phyloP scores from a whole-genome alignment of 2,113 vertebrate genomes.

The Meleagris gallopavo region DNA sequence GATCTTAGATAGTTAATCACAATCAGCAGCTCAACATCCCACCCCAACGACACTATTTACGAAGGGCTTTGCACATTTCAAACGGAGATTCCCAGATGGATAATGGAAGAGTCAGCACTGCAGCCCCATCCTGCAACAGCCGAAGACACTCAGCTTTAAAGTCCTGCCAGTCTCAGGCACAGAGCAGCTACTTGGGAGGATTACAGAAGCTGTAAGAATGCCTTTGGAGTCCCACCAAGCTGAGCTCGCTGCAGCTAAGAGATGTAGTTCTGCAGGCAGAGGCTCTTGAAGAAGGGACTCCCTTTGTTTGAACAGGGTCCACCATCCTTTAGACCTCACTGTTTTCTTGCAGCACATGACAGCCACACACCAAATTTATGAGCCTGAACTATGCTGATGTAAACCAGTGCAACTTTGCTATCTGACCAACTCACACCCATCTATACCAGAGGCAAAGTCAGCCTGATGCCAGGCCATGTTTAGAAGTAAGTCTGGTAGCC shows the following conservation, averaged over 20 bases:
- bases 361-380: not conserved
- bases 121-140: not conserved
- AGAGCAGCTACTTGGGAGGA: constrained; percentile 30
- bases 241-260: not conserved
- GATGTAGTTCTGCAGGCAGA: not conserved
- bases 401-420: not conserved
- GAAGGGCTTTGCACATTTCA: not conserved
- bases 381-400: not conserved
- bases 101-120: not conserved
- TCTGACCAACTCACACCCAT: not conserved
- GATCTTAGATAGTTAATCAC: not conserved
- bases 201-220: constrained; percentile 36
- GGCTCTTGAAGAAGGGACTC: not conserved
- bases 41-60: not conserved
- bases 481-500: not conserved
- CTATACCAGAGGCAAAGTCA: constrained; percentile 35
- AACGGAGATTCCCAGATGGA: not conserved
- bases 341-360: not conserved
- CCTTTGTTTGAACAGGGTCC: not conserved
- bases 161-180: constrained; percentile 8
- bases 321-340: not conserved
- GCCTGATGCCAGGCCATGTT: not conserved
- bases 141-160: constrained; percentile 39
- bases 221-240: not conserved
- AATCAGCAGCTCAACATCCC: not conserved